Conservation (phyloP, 2,113 vertebrate species). For the Lasiurus borealis region DNA sequence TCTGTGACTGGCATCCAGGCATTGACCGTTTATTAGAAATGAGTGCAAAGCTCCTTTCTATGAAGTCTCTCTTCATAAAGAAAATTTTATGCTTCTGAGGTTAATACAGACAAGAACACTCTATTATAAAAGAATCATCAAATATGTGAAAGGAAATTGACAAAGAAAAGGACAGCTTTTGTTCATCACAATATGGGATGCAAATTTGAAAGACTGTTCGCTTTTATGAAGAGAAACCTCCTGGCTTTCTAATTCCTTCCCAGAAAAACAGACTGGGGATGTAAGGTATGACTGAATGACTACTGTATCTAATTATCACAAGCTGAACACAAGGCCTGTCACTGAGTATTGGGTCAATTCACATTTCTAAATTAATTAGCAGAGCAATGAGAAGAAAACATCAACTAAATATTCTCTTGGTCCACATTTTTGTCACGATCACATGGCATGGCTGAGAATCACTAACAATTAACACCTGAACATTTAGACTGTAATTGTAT, state of each 20-base stretch:
- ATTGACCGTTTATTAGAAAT: constrained; percentile 15
- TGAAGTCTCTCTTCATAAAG: background rate
- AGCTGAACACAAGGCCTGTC: constrained; percentile 35
- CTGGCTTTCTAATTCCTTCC: constrained; percentile 82
- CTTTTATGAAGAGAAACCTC: constrained; percentile 76
- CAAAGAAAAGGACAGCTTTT: constrained; percentile 54
- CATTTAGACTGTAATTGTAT: background rate
- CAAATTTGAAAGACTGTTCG: constrained; percentile 71
- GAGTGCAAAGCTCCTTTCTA: background rate
- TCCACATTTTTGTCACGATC: constrained; percentile 52
- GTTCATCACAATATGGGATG: constrained; percentile 37
- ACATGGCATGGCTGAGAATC: background rate
- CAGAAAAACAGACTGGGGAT: constrained; percentile 71
- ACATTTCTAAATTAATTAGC: constrained; percentile 78
- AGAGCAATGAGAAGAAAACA: constrained; percentile 64
- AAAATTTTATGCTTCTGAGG: background rate
- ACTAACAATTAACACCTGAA: constrained; percentile 41
- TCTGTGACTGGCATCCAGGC: background rate
- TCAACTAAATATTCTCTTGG: constrained; percentile 38
- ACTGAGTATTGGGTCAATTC: constrained; percentile 21
- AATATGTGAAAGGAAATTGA: constrained; percentile 63
- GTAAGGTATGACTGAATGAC: constrained; percentile 56
- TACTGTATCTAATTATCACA: constrained; percentile 68
- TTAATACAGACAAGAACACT: constrained; percentile 2
- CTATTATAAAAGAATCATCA: constrained; percentile 38